Percentiles rank a stretch among this genome's conserved stretches.
Evolutionary conservation across 92 coral and sea anemone species (phyloP).

Genomic region (Plumapathes pennacea): DNA sequence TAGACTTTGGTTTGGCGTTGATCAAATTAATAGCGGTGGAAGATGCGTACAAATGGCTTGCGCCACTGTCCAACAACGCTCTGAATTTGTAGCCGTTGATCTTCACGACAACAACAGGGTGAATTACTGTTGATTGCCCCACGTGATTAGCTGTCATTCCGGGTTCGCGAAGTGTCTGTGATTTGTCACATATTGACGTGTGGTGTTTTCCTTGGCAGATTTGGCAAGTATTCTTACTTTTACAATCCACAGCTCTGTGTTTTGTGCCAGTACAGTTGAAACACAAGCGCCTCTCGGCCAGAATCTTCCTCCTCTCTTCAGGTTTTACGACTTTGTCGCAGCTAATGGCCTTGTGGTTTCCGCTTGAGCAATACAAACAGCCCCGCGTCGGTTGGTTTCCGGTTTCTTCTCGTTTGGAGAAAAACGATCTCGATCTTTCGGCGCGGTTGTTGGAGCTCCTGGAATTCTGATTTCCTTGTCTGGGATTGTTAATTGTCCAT

Average conservation of each 20-base stretch:
- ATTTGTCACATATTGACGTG: slow-evolving; percentile 45
- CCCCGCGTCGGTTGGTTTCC: slow-evolving; percentile 6
- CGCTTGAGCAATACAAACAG: slow-evolving; percentile 46
- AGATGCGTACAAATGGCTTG: slow-evolving; percentile 67
- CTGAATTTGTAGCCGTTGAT: slow-evolving; percentile 57
- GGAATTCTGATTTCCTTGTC: no score
- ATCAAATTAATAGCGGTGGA: slow-evolving; percentile 43
- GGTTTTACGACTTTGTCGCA: slow-evolving; percentile 36
- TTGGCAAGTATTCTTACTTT: slow-evolving; percentile 19
- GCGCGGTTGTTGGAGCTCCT: background rate
- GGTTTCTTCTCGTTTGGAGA: slow-evolving; percentile 6
- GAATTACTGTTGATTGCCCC: slow-evolving; percentile 37
- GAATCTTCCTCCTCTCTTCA: slow-evolving; percentile 34
- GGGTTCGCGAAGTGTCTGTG: slow-evolving; percentile 11
- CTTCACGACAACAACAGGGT: slow-evolving; percentile 59
- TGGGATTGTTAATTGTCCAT: slow-evolving; percentile 57
- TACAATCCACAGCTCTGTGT: slow-evolving; percentile 52
- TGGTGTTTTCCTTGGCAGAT: slow-evolving; percentile 40
- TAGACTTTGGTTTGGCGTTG: slow-evolving; percentile 43
- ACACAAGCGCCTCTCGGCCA: slow-evolving; percentile 46
- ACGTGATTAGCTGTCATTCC: slow-evolving; percentile 60
- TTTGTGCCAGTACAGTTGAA: slow-evolving; percentile 43
- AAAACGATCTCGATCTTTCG: slow-evolving; percentile 10
- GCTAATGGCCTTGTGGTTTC: slow-evolving; percentile 33
- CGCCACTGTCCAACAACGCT: slow-evolving; percentile 68